These are phyloP conservation scores for Crypturellus tataupa DNA, from an alignment of 2,797 vertebrate species.

Conservation along the genomic window DNA sequence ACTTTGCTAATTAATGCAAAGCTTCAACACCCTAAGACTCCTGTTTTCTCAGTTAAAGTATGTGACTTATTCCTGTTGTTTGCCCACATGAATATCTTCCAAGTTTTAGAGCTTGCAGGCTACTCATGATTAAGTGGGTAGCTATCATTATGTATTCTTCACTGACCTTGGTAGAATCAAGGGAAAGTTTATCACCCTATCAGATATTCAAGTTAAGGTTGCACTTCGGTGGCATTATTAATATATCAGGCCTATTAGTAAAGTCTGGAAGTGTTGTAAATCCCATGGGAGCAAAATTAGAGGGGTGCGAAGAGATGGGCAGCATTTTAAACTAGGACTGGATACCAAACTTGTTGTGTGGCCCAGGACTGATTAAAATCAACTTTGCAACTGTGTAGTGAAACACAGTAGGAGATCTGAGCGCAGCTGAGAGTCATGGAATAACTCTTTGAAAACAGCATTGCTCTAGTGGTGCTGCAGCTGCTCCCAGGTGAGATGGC, in stretches of 20 bases:
- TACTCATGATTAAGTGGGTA: not conserved
- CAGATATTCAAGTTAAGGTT: not conserved
- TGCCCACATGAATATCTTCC: not conserved
- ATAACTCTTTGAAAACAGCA: not conserved
- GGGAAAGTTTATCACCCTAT: not conserved
- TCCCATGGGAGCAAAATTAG: not conserved
- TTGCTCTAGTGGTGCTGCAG: fast-evolving
- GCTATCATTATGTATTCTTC: not conserved
- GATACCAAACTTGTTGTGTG: not conserved
- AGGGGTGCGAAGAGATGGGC: not conserved
- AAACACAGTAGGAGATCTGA: not conserved
- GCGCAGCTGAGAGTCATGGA: not conserved
- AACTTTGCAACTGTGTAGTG: not conserved
- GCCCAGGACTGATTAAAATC: not conserved
- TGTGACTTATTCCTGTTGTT: not conserved
- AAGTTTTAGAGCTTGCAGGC: not conserved
- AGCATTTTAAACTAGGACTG: not conserved
- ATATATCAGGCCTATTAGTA: not conserved
- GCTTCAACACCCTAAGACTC: not conserved
- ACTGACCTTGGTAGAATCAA: not conserved
- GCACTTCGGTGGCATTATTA: not conserved
- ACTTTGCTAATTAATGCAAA: not conserved
- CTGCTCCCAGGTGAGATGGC: not conserved
- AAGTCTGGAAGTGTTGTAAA: not conserved
- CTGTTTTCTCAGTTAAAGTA: not conserved